A percentile compares a stretch with the other conserved stretches of the same genome.
Evolutionary conservation across 2,797 vertebrate species (phyloP).

Genomic region (Octomys mimax): DNA sequence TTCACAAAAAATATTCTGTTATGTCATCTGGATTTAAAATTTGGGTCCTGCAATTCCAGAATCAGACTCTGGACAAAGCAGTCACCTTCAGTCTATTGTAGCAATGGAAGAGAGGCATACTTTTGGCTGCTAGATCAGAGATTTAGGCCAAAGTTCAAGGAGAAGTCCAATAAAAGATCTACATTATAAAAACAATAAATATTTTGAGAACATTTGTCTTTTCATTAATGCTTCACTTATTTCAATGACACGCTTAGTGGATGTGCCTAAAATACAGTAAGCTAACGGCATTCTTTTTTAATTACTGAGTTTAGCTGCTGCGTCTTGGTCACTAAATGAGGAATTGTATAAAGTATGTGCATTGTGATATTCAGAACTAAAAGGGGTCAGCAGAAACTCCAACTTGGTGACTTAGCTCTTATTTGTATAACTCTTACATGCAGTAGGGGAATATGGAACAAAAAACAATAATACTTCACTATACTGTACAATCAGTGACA

Average conservation of each 20-base stretch:
- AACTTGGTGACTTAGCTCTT: background rate
- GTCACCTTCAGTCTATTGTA: background rate
- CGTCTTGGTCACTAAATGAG: background rate
- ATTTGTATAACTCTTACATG: background rate
- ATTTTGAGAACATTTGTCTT: background rate
- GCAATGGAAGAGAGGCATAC: background rate
- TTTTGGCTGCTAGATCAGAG: background rate
- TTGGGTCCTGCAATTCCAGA: background rate
- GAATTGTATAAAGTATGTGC: background rate
- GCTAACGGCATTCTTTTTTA: background rate
- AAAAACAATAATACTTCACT: background rate
- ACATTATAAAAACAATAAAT: background rate
- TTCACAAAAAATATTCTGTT: background rate
- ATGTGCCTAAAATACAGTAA: background rate
- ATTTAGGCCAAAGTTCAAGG: background rate
- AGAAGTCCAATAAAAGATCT: background rate
- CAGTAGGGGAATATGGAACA: background rate
- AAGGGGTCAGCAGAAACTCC: background rate
- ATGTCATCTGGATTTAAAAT: conserved; percentile 4
- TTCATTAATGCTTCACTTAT: background rate
- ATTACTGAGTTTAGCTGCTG: background rate
- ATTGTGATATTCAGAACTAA: background rate
- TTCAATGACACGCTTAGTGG: background rate
- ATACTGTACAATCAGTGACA: background rate
- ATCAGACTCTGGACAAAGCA: background rate